A percentile compares a stretch with the other conserved stretches of the same genome.
Conservation (phyloP, 2,888 invertebrate genomes). For the Drosophila meridiana region DNA sequence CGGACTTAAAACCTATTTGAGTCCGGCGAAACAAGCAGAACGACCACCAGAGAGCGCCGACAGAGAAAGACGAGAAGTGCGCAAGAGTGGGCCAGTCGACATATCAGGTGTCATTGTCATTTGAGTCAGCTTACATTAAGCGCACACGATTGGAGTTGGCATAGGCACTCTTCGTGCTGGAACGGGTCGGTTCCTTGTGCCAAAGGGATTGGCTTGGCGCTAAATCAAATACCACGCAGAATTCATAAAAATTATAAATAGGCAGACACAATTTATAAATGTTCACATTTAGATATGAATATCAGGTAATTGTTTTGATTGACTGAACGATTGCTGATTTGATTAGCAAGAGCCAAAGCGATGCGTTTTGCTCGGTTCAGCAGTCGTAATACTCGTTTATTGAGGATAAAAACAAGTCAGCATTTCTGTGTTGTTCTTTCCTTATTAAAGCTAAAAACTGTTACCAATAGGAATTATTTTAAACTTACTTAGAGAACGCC, state of each 20-base stretch:
- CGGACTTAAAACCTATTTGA: conserved; percentile 54
- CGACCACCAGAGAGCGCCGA: conserved; percentile 74
- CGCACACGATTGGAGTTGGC: conserved; percentile 79
- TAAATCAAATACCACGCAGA: conserved; percentile 1
- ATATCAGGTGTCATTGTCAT: conserved; percentile 85
- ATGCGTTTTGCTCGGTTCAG: background rate
- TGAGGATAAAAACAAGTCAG: background rate
- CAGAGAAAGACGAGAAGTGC: conserved; percentile 14
- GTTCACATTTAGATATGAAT: conserved; percentile 1
- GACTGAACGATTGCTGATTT: conserved; percentile 11
- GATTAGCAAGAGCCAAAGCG: background rate
- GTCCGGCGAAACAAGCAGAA: conserved; percentile 45
- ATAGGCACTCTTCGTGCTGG: conserved; percentile 41
- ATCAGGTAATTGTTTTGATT: conserved; percentile 1
- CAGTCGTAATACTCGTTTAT: background rate
- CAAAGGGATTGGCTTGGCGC: conserved; percentile 16
- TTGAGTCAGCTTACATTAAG: conserved; percentile 83
- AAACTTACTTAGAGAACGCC: too few relatives aligned
- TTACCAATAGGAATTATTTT: too few relatives aligned
- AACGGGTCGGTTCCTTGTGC: conserved; percentile 2
- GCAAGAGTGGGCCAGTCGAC: conserved; percentile 47
- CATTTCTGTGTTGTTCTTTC: background rate
- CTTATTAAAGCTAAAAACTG: too few relatives aligned
- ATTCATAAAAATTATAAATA: conserved; percentile 25
- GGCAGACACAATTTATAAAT: background rate